Evolutionary conservation across 2,113 vertebrate genomes (phyloP), one percentile per base, ranked within the genome.

Genomic region (Toxotes chatareus): DNA sequence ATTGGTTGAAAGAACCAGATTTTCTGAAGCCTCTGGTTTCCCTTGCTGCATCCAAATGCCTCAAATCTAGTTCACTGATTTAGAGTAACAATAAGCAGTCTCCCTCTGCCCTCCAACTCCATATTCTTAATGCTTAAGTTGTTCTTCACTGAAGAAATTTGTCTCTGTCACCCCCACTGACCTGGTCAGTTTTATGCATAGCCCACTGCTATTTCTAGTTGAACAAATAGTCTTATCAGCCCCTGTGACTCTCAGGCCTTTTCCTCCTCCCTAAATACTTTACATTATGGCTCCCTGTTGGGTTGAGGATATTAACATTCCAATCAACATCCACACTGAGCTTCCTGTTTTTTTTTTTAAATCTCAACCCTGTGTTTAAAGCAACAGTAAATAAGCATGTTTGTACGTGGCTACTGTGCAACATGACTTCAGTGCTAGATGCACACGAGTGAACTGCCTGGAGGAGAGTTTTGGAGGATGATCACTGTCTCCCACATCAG

Each of bases 231-330:
- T 38, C 65, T 6, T 16, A 34, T 4, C 31, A 65, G 40, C n/a
- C 34, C 57, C 46, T 56, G 21, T 59, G 61, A 64, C 83, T 84
- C 73, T 82, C 87, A 77, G 77, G 64, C 44, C 21, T 49, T 57
- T 34, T 73, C 66, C 32, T 74, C 72, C 64, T 61, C 31, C 61
- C 59, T 32, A 46, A 46, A 79, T 51, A 49, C 23, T 21, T 12
- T 32, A 36, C 38, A 83, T 88, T 79, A 88, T 79, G 60, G 42
- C 67, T 90, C 79, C 73, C 69, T 38, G 27, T 65, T 68, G 83
- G 47, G 72, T 64, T 49, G 19, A 36, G 7, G 61, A 51, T 9
- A 32, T 71, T 34, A 73, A 65, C 27, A 71, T 80, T 70, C n/a
- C 40, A 1, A 67, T 65, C 64, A 74, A 72, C 70, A 72, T 60